Evolutionary conservation across 92 coral and sea anemone genomes (phyloP).

Genomic region (Diadumene lineata): DNA sequence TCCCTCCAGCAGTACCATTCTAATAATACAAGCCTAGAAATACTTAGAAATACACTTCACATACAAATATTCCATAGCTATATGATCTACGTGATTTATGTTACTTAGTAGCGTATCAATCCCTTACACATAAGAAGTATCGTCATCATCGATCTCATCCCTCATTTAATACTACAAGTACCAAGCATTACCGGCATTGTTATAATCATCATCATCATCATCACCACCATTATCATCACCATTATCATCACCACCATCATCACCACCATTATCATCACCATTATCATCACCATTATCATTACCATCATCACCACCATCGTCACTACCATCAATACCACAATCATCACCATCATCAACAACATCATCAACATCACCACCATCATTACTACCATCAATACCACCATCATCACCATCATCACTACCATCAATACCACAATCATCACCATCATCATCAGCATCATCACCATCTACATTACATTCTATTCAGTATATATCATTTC

Average conservation of each 20-base stretch:
- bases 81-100: too few species aligned
- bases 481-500: background rate
- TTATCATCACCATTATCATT: background rate
- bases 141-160: constrained; percentile 2
- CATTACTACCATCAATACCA: background rate
- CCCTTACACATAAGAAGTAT: too few species aligned
- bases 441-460: constrained; percentile 1
- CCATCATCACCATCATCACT: background rate
- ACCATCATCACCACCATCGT: background rate
- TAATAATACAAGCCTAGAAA: too few species aligned
- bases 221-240: constrained; percentile 8
- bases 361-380: background rate
- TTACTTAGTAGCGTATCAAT: too few species aligned
- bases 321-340: background rate
- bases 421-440: background rate
- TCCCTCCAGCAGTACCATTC: too few species aligned
- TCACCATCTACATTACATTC: background rate
- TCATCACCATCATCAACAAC: background rate
- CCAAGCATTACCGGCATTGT: background rate
- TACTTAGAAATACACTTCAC: too few species aligned
- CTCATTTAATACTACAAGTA: background rate
- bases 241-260: background rate
- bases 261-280: background rate
- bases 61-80: too few species aligned
- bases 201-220: background rate